A percentile compares a stretch with the other conserved stretches of the same genome.
These are phyloP conservation scores for Eira barbara DNA, from an alignment of 2,113 vertebrate genomes.

Conservation along the genomic window DNA sequence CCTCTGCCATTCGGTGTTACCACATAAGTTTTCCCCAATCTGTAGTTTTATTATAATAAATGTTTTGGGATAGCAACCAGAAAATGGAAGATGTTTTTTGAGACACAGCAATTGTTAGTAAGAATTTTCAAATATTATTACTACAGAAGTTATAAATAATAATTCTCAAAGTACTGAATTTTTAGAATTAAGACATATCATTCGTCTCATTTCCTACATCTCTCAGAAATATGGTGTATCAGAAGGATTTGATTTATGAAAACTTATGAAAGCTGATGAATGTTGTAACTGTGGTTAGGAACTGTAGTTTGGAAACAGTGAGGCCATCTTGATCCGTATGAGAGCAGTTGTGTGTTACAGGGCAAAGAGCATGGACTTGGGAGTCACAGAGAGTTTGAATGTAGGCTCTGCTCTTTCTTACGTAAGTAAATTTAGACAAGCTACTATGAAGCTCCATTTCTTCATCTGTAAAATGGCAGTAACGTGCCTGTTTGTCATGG, in stretches of 20 bases:
- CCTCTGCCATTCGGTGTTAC: neutral
- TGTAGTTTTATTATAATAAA: neutral
- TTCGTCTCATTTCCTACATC: neutral
- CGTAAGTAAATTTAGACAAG: neutral
- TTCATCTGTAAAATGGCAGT: neutral
- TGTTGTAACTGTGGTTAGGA: neutral
- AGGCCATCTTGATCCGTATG: neutral
- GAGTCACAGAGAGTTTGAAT: neutral
- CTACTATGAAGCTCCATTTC: neutral
- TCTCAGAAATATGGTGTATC: neutral
- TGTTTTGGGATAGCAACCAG: neutral
- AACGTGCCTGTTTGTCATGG: neutral
- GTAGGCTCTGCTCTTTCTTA: neutral
- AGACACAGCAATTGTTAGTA: neutral
- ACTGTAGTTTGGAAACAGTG: neutral
- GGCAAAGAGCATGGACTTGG: neutral
- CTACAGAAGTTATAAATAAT: neutral
- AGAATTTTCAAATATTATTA: neutral
- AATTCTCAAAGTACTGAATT: neutral
- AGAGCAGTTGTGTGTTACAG: neutral
- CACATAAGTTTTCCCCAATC: too few relatives aligned
- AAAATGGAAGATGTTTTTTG: neutral
- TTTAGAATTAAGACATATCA: neutral
- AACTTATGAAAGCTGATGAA: neutral
- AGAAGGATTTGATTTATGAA: neutral